Percentiles rank a stretch among this genome's conserved stretches.
Evolutionary conservation across 2,113 vertebrate species (phyloP).

Genomic region (Corythornis cristatus): DNA sequence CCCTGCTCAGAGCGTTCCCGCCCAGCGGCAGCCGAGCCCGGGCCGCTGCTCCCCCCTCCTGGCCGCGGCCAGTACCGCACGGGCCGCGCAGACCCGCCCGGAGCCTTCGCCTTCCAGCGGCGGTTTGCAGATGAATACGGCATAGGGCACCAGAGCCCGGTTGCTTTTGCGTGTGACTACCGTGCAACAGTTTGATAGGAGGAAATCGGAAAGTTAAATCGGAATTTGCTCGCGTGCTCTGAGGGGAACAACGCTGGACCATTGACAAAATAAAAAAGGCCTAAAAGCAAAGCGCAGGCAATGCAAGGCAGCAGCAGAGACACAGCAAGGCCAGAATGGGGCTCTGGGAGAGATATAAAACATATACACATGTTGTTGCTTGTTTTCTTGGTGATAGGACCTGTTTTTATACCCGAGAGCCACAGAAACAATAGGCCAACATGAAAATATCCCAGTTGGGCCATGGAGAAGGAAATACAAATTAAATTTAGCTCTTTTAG

Average conservation of each 20-base stretch:
- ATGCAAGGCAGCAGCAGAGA: background rate
- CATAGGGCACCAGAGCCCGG: background rate
- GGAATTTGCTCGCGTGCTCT: background rate
- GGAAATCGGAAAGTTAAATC: background rate
- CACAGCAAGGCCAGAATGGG: background rate
- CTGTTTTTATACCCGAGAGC: background rate
- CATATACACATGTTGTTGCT: too few relatives aligned
- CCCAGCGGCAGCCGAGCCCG: background rate
- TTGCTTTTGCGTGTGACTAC: background rate
- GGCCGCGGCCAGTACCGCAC: background rate
- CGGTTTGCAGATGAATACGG: too few relatives aligned
- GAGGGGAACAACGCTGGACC: too few relatives aligned
- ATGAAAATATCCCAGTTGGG: rapidly evolving
- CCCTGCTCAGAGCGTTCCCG: too few relatives aligned
- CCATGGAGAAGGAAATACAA: background rate
- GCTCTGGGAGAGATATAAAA: background rate
- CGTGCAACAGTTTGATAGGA: background rate
- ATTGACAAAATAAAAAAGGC: too few relatives aligned
- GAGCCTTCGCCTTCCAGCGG: too few relatives aligned
- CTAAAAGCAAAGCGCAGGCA: background rate
- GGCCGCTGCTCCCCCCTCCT: background rate
- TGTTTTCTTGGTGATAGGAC: background rate
- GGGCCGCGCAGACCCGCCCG: too few relatives aligned
- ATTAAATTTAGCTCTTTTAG: background rate
- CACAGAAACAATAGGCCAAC: rapidly evolving